Evolutionary conservation across 1,140 invertebrate genomes (phyloP).

Genomic region (Chrysomallon squamiferum): DNA sequence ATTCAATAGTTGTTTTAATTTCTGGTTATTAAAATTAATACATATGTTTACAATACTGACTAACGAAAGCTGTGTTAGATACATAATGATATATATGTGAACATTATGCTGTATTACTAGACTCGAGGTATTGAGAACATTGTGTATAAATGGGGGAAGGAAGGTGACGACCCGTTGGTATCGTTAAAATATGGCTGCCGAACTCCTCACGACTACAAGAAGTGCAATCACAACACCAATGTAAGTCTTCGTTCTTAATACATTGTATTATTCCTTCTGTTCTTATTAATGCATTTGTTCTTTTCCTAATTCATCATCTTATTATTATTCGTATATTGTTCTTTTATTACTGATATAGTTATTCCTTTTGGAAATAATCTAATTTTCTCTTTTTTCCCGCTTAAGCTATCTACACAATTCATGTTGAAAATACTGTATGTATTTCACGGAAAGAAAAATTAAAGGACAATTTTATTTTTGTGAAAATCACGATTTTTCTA

Average conservation of each 20-base stretch:
- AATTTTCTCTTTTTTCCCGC: neutral
- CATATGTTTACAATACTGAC: neutral
- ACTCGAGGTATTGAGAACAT: conserved; percentile 8
- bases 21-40: neutral
- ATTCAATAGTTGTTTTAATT: neutral
- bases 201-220: conserved; percentile 13
- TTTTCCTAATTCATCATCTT: neutral
- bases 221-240: conserved; percentile 18
- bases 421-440: too few species aligned
- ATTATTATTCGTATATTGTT: neutral
- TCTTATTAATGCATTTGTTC: neutral
- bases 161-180: conserved; percentile 5
- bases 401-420: neutral
- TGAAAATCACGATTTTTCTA: too few species aligned
- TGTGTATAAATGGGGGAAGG: conserved; percentile 19
- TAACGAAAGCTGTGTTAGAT: neutral
- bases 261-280: neutral
- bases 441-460: too few species aligned
- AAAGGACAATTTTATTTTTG: too few species aligned
- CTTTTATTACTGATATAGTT: neutral
- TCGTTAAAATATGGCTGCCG: conserved; percentile 7
- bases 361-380: neutral
- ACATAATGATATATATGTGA: neutral
- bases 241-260: conserved; percentile 9
- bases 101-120: neutral